A percentile compares a stretch with the other conserved stretches of the same genome.
Evolutionary conservation across 23 tunicate species (phyloP).

Genomic region (Ciona savignyi): DNA sequence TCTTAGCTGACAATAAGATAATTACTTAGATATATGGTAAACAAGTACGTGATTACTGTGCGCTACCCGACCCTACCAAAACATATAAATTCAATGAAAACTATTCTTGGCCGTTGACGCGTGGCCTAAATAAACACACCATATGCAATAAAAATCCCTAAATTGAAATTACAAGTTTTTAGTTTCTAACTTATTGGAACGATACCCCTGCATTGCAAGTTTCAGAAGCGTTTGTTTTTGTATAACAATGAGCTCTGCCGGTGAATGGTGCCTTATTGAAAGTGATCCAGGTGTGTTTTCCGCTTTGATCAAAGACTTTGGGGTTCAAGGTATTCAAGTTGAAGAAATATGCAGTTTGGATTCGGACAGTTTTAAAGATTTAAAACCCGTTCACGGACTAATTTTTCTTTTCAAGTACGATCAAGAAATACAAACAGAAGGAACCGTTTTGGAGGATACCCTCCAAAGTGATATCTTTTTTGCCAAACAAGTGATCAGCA

Average conservation of each 20-base stretch:
- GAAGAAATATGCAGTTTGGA: constrained; percentile 88
- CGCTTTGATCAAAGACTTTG: constrained; percentile 88
- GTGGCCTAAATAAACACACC: too few species aligned
- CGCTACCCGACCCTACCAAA: too few species aligned
- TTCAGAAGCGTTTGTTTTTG: background rate
- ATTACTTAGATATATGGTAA: too few species aligned
- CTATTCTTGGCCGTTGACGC: too few species aligned
- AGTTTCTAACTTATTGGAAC: too few species aligned
- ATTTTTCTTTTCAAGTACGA: constrained; percentile 91
- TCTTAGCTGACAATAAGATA: too few species aligned
- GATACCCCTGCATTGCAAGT: too few species aligned
- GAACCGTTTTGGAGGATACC: constrained; percentile 59
- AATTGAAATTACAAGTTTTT: too few species aligned
- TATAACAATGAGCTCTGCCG: constrained; percentile 35
- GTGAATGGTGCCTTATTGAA: constrained; percentile 98
- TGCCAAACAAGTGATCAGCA: constrained; percentile 91
- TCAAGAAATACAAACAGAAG: constrained; percentile 51
- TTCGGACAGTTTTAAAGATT: constrained; percentile 35
- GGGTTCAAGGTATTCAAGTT: constrained; percentile 90
- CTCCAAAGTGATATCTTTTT: constrained; percentile 70
- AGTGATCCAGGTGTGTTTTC: constrained; percentile 99
- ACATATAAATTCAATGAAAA: too few species aligned
- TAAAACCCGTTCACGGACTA: constrained; percentile 73
- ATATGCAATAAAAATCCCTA: too few species aligned
- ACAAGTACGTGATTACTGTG: too few species aligned